These are phyloP conservation scores for Hypsibius dujardini DNA, from an alignment of 1,140 invertebrate genomes.

Conservation along the genomic window DNA sequence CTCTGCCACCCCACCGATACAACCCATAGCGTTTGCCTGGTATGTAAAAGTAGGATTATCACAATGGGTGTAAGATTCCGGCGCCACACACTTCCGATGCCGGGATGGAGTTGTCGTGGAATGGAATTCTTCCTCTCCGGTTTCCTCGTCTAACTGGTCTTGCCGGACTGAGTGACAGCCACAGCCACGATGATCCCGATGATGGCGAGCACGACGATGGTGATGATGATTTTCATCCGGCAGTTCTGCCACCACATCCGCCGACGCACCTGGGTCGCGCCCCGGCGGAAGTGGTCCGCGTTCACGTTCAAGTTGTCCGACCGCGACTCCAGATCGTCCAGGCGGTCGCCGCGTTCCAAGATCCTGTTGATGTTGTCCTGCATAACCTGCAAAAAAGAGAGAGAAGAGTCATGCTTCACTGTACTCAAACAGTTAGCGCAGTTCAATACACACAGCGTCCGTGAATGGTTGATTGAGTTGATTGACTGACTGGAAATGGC, in stretches of 20 bases:
- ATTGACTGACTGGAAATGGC: too few species aligned
- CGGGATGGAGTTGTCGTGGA: too few species aligned
- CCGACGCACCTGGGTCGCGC: constrained; percentile 35
- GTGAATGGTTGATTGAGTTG: too few species aligned
- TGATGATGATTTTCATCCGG: constrained; percentile 31
- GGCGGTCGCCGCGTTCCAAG: constrained; percentile 39
- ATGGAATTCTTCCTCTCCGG: too few species aligned
- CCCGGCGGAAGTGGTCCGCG: constrained; percentile 37
- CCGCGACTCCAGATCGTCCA: constrained; percentile 40
- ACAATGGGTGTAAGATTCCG: too few species aligned
- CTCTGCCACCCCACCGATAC: too few species aligned
- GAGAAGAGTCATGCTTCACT: neutral
- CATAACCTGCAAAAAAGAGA: constrained; percentile 33
- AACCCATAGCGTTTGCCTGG: too few species aligned
- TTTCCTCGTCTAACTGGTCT: too few species aligned
- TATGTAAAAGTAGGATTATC: too few species aligned
- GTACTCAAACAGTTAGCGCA: too few species aligned
- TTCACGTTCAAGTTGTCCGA: constrained; percentile 37
- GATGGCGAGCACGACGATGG: constrained; percentile 29
- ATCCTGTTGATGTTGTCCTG: constrained; percentile 40
- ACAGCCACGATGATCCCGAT: constrained; percentile 24
- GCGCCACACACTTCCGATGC: too few species aligned
- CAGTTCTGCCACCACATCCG: constrained; percentile 39
- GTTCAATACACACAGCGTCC: too few species aligned
- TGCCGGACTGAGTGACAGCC: neutral